Percentiles rank a stretch among this genome's conserved stretches.
phyloP scores from a whole-genome alignment of 2,113 vertebrate species.

The Nerophis ophidion region DNA sequence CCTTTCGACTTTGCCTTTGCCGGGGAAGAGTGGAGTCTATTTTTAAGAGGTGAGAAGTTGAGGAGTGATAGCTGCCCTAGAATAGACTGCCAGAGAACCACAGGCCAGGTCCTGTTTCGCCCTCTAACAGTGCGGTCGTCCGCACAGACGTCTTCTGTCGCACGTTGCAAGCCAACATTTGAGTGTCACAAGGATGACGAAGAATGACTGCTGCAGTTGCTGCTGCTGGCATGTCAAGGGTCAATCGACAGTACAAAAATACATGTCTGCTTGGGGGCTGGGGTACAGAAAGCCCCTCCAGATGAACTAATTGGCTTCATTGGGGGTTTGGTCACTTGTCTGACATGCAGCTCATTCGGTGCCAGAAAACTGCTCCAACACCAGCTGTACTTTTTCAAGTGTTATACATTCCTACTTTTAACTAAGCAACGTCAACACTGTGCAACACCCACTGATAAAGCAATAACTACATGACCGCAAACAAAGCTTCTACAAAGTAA shows the following conservation, averaged over 20 bases:
- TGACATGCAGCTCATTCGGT: slow-evolving; percentile 2
- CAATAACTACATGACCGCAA: background rate
- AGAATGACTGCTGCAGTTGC: slow-evolving; percentile 37
- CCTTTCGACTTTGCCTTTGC: slow-evolving; percentile 61
- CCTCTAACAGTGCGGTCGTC: slow-evolving; percentile 30
- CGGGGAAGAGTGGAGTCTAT: slow-evolving; percentile 61
- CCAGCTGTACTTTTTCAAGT: slow-evolving; percentile 5
- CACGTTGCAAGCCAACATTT: slow-evolving; percentile 32
- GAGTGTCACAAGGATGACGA: slow-evolving; percentile 24
- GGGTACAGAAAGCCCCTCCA: slow-evolving; percentile 37
- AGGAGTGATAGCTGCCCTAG: slow-evolving; percentile 54
- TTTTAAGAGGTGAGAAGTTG: slow-evolving; percentile 63
- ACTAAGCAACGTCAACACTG: slow-evolving; percentile 2
- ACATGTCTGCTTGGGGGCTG: slow-evolving; percentile 19
- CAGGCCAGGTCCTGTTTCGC: slow-evolving; percentile 56
- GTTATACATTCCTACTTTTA: slow-evolving; percentile 2
- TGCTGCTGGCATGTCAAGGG: slow-evolving; percentile 22
- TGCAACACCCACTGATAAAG: too few relatives aligned
- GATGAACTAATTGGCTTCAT: slow-evolving; percentile 31
- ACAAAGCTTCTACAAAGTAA: background rate
- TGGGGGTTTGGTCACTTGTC: slow-evolving; percentile 1
- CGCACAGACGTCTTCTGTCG: slow-evolving; percentile 50
- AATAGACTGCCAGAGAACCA: slow-evolving; percentile 54
- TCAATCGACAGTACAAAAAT: slow-evolving; percentile 52
- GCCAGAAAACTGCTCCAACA: slow-evolving; percentile 4